Evolutionary conservation across 2,797 vertebrate species (phyloP).

Genomic region (Arctocebus calabarensis): DNA sequence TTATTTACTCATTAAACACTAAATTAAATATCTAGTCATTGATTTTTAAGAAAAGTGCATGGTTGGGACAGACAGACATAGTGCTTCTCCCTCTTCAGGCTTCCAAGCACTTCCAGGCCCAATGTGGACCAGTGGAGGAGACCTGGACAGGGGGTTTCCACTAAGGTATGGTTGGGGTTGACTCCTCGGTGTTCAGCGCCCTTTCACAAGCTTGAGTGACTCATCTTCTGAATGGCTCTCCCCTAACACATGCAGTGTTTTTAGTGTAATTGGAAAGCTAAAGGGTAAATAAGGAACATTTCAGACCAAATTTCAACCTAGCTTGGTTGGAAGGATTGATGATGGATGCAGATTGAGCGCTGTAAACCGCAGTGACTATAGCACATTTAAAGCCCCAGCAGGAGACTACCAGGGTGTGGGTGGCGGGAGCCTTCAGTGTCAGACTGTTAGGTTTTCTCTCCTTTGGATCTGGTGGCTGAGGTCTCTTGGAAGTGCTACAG

Average conservation of each 20-base stretch:
- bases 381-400: rapidly evolving
- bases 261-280: neutral
- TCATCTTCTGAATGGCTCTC: neutral
- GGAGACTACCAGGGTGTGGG: neutral
- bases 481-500: neutral
- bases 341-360: rapidly evolving
- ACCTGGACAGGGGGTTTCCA: too few species aligned
- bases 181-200: neutral
- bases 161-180: neutral
- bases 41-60: neutral
- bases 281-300: neutral
- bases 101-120: neutral
- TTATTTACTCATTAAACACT: neutral
- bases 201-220: neutral
- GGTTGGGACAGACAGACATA: neutral
- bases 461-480: constrained; percentile 5
- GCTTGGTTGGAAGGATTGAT: neutral
- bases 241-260: neutral
- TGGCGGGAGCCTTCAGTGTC: neutral
- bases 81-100: neutral
- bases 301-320: neutral
- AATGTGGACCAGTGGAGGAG: too few species aligned
- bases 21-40: neutral
- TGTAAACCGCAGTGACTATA: rapidly evolving
- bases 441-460: neutral